These are phyloP conservation scores for Mechanitis messenoides DNA, from an alignment of 2,888 invertebrate species.

Conservation along the genomic window DNA sequence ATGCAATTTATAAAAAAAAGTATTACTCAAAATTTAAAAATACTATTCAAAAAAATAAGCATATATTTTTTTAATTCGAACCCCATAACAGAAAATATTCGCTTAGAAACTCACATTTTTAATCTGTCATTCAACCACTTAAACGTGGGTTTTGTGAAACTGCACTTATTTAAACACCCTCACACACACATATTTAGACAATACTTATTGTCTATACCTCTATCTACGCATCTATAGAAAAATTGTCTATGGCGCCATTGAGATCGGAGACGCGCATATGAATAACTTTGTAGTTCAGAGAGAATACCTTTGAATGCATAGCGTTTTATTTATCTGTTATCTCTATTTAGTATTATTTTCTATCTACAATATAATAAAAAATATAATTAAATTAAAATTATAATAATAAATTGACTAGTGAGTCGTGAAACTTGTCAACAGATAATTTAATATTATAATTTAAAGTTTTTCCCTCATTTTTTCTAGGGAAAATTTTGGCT, in stretches of 20 bases:
- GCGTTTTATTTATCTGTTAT: conserved; percentile 12
- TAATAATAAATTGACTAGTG: too few species aligned
- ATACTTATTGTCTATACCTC: conserved; percentile 19
- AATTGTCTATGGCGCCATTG: conserved; percentile 31
- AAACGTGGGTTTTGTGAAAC: conserved; percentile 39
- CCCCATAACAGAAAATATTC: not conserved
- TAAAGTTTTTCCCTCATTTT: too few species aligned
- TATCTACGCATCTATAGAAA: conserved; percentile 30
- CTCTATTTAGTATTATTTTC: conserved; percentile 7
- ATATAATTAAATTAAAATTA: conserved; percentile 1
- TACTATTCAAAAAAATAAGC: too few species aligned
- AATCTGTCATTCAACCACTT: conserved; percentile 58
- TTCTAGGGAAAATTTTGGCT: too few species aligned
- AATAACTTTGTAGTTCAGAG: conserved; percentile 19
- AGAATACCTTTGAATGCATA: conserved; percentile 13
- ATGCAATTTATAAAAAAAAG: too few species aligned
- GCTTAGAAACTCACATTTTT: conserved; percentile 34
- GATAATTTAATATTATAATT: too few species aligned
- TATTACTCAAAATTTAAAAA: too few species aligned
- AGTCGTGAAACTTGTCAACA: too few species aligned
- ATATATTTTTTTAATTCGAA: not conserved
- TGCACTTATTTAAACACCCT: conserved; percentile 48
- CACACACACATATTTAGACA: conserved; percentile 19
- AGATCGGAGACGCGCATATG: conserved; percentile 23
- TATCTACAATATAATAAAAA: not conserved